These are phyloP conservation scores for Diplodus puntazzo DNA, from an alignment of 2,797 vertebrate genomes.

Conservation along the genomic window DNA sequence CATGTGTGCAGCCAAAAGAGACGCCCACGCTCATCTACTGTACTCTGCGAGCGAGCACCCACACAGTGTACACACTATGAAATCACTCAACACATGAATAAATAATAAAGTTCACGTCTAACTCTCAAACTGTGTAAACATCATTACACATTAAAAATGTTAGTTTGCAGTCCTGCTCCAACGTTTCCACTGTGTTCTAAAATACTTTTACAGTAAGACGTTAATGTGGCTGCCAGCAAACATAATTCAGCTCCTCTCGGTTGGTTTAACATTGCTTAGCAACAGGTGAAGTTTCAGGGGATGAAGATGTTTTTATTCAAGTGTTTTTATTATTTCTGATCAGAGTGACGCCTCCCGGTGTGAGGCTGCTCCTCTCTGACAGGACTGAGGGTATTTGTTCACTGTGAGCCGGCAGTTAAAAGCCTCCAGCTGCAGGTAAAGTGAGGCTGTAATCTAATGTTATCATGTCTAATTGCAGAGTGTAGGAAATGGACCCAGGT, in stretches of 20 bases:
- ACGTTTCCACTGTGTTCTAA: slow-evolving; percentile 6
- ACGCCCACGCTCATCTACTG: slow-evolving; percentile 48
- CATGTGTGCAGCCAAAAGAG: slow-evolving; percentile 42
- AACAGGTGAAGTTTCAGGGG: slow-evolving; percentile 31
- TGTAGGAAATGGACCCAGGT: slow-evolving; percentile 55
- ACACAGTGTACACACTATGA: slow-evolving; percentile 16
- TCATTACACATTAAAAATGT: neutral
- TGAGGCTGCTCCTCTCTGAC: neutral
- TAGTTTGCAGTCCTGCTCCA: neutral
- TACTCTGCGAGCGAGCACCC: slow-evolving; percentile 40
- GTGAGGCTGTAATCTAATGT: slow-evolving; percentile 22
- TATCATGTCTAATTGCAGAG: slow-evolving; percentile 31
- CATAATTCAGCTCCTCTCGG: neutral
- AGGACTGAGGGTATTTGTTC: slow-evolving; percentile 9
- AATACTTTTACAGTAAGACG: neutral
- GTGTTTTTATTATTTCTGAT: neutral
- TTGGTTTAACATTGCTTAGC: slow-evolving; percentile 38
- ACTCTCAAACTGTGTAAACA: neutral
- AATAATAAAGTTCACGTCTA: slow-evolving; percentile 28
- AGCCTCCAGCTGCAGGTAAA: slow-evolving; percentile 36
- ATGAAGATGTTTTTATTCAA: neutral
- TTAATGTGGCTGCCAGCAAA: slow-evolving; percentile 10
- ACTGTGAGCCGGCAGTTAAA: slow-evolving; percentile 17
- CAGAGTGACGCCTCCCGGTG: neutral
- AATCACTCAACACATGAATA: slow-evolving; percentile 32